Percentiles rank a stretch among this genome's conserved stretches.
phyloP scores from a whole-genome alignment of 2,888 invertebrate species.

The Drosophila kokeensis region DNA sequence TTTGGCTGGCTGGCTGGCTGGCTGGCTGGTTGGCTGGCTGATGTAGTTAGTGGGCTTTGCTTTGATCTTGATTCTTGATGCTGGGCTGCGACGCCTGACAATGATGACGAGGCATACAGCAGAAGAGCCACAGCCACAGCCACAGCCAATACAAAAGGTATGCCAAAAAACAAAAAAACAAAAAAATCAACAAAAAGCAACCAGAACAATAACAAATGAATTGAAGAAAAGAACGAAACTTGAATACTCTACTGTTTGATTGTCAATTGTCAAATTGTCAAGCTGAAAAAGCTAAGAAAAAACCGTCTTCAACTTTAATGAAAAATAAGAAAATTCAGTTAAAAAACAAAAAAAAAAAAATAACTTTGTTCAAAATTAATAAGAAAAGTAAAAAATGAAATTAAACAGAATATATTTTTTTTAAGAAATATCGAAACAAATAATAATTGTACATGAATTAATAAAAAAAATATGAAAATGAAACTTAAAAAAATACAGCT shows the following conservation, averaged over 20 bases:
- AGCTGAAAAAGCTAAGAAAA: not conserved
- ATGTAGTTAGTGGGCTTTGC: conserved; percentile 79
- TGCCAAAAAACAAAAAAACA: conserved; percentile 53
- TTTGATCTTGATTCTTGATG: conserved; percentile 79
- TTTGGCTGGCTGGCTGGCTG: conserved; percentile 9
- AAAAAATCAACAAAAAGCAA: conserved; percentile 23
- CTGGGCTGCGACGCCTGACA: conserved; percentile 76
- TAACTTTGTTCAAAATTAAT: not conserved
- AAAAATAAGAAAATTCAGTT: not conserved
- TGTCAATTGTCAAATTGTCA: not conserved
- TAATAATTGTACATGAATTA: too few species aligned
- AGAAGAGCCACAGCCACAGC: conserved; percentile 28
- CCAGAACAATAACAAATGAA: conserved; percentile 34
- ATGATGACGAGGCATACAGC: conserved; percentile 75
- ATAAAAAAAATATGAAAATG: not conserved
- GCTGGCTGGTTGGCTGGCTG: conserved; percentile 28
- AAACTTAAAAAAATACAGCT: not conserved
- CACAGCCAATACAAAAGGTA: conserved; percentile 68
- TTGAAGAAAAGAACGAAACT: conserved; percentile 7
- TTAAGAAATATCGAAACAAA: too few species aligned
- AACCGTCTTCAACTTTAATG: not conserved
- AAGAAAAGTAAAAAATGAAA: not conserved
- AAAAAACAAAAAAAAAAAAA: not conserved
- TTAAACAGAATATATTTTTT: not conserved
- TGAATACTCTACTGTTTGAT: conserved; percentile 27